Evolutionary conservation across 2,113 vertebrate species (phyloP), one percentile per base, ranked within the genome.

Genomic region (Phainopepla nitens): DNA sequence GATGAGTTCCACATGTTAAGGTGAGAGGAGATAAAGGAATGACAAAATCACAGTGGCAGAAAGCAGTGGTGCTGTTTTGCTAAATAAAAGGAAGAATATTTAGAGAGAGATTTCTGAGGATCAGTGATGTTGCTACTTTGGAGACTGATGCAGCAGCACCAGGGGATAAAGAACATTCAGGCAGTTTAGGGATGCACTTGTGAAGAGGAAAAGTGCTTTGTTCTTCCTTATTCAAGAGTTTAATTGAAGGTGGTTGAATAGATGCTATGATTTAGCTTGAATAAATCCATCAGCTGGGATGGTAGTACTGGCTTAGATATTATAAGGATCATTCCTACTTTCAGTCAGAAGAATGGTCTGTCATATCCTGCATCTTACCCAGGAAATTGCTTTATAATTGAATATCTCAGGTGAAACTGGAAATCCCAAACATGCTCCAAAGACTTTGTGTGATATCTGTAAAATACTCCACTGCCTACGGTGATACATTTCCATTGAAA

Each of bases 301-400:
- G 5, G 62, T 72, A 90, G 41, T 73, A 54, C 94, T 91, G 82
- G 15, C 62, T 94, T 72, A 72, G 70, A 82, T 94, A 93, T 82
- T 87, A 39, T 76, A 69, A 90, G 54, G 54, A 93, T 70, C 54
- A 60, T 95, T 96, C 96, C 93, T 91, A 39, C 87, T 91, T 92
- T 85, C n/a, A 82, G 53, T 69, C 10, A 15, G 36, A 93, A 89
- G n/a, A 87, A 57, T 85, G 49, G 57, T 91, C 78, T 69, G 50
- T 88, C 76, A 35, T 31, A 66, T 92, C 29, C 75, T 73, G 28
- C 44, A 33, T 86, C 64, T 81, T 83, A 53, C 21, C 9, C 11
- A 65, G 71, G 71, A 88, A 91, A 90, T 45, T 21, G 5, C 53
- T 72, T 87, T 86, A 45, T 77, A 90, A 77, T 62, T 83, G 19